These are phyloP conservation scores for Rotaria socialis DNA, from an alignment of 2,888 invertebrate species.

Conservation along the genomic window DNA sequence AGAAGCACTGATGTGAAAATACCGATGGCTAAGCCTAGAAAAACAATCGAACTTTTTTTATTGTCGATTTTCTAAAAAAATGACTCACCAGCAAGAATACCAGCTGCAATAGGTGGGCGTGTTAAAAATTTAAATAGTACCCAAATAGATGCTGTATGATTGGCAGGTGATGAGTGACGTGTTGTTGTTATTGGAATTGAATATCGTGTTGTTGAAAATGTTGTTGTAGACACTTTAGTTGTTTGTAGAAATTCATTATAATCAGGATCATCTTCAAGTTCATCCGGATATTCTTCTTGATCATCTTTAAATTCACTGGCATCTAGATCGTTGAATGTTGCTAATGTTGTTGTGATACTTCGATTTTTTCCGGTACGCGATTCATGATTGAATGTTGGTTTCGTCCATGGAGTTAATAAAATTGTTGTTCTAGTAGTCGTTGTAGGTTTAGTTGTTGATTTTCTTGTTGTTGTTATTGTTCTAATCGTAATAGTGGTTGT, in stretches of 20 bases:
- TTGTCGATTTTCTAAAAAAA: background rate
- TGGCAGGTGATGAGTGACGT: background rate
- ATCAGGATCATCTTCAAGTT: background rate
- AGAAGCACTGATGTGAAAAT: background rate
- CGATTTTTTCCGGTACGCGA: background rate
- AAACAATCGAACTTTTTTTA: background rate
- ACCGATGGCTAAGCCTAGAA: background rate
- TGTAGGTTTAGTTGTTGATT: background rate
- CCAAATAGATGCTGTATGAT: background rate
- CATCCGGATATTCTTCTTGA: background rate
- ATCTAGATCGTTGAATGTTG: background rate
- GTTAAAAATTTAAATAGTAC: background rate
- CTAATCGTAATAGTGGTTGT: background rate
- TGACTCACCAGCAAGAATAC: background rate
- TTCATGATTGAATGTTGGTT: background rate
- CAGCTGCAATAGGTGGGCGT: background rate
- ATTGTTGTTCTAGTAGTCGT: no score
- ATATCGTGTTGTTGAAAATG: background rate
- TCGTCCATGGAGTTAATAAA: background rate
- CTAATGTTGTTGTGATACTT: background rate
- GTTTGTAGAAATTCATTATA: background rate
- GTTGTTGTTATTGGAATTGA: background rate
- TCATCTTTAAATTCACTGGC: conserved; percentile 4
- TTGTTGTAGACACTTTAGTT: background rate
- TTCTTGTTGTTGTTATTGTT: background rate